Base-by-base conservation (phyloP, 2,113 vertebrate genomes). In the Chaetura pelagica region DNA sequence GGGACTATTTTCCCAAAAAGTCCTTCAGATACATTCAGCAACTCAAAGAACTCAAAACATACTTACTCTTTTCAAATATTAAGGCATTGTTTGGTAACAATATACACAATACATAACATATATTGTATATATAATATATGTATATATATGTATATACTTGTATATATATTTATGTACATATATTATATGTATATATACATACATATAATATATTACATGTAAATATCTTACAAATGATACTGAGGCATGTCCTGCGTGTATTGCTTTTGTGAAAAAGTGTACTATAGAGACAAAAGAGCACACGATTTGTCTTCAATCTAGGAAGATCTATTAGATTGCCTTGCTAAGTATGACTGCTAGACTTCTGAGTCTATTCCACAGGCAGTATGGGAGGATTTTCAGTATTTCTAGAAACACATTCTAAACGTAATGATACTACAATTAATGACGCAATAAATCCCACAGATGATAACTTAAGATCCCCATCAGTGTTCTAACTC, bases 391-490 rank as follows among this genome's bases (percentile, higher is more conserved):
- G 69, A 44, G 67, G 83, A 89, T 71, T 93, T 83, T 84, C 81
- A 69, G 49, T 92, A 64, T 49, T 89, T 93, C 55, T 93, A 89
- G 54, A 71, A 84, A 22, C 20, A 78, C 15, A 87, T 79, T 20
- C 87, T 89, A 22, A 52, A 61, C 40, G 93, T 92, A 90, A 94
- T 88, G 87, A 94, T 95, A 87, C 57, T 88, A 61, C 55, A 96
- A 69, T 97, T 92, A 97, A 32, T 92, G 79, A 93, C 61, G 68
- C 55, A 75, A 52, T 91, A 90, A 96, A 71, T 95, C 75, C 83
- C 51, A 51, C 52, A 57, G 76, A 89, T 55, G 62, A 48, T 34
- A 30, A 85, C 61, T 87, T 58, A 86, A 78, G 55, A 15, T 32
- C 35, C 35, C 7, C 5, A 46, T 54, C 64, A 73, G 24, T 69